Percentiles rank a stretch among this genome's conserved stretches.
Conservation (phyloP, 2,797 vertebrate species). For the Phataginus tricuspis region DNA sequence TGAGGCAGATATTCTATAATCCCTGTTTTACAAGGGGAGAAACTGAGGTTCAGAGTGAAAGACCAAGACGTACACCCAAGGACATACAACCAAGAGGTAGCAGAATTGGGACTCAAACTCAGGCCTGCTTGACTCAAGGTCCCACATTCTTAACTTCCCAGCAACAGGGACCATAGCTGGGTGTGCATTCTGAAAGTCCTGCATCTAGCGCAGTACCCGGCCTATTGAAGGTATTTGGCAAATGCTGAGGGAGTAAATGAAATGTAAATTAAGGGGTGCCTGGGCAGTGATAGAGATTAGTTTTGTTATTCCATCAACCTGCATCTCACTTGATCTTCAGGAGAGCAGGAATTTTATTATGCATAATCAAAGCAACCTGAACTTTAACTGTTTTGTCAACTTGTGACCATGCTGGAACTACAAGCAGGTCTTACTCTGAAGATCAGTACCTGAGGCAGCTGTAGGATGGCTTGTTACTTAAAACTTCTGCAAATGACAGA, state of each 20-base stretch:
- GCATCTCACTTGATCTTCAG: background rate
- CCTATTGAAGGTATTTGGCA: rapidly evolving
- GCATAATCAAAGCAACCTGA: background rate
- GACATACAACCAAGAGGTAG: rapidly evolving
- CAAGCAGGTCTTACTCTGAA: background rate
- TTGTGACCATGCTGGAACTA: background rate
- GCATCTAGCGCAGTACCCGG: background rate
- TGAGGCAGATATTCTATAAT: background rate
- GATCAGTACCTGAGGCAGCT: background rate
- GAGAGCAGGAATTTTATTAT: background rate
- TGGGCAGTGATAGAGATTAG: background rate
- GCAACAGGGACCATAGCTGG: rapidly evolving
- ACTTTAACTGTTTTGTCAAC: background rate
- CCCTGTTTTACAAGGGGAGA: background rate
- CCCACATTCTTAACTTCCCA: background rate
- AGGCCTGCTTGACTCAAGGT: background rate
- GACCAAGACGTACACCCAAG: background rate
- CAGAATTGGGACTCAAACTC: background rate
- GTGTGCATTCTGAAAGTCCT: background rate
- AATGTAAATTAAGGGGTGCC: background rate
- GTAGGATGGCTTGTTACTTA: background rate
- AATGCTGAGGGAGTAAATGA: background rate
- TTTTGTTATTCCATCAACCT: background rate
- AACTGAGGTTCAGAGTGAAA: background rate
- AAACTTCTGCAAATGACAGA: background rate